Base-by-base conservation (phyloP, 1,140 invertebrate genomes). In the Tetragonula clypearis region DNA sequence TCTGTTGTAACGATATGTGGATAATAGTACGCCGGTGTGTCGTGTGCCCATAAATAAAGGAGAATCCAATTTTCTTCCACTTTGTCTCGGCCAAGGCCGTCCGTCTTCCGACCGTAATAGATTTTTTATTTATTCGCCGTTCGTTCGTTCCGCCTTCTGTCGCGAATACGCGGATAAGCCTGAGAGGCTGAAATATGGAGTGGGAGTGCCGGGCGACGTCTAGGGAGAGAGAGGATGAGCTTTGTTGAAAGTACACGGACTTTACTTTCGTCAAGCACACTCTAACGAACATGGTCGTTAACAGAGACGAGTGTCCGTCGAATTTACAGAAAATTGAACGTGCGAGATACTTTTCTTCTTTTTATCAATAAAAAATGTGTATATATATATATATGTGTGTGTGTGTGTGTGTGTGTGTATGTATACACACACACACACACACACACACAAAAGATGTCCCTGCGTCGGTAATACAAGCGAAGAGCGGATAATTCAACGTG, bases 1-100 rank as follows among this genome's bases (percentile, higher is more conserved):
- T 82, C 72, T 75, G 62, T 88, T 88, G 2, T 88, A 88, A 88
- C 82, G 73, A 87, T 77, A 76, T 69, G 65, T 83, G 35, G 62
- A 23, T 85, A 85, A 88, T 78, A 85, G 35, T 30, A n/a, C 21
- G 35, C 30, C 23, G 79, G 14, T 77, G 14, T 77, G 26, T 30
- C 73, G 55, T 26, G 9, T 74, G 21, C 53, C 26, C 73, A 71
- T 82, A 86, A 89, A 88, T 88, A 79, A 82, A 66, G 35, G 79
- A 35, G 41, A n/a, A 86, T 81, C 56, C n/a, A 88, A 85, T 88
- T 86, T 82, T 82, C 58, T 71, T 58, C 15, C 68, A 78, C n/a
- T 74, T 81, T 68, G 49, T 23, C 65, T 35, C 76, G 9, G 9
- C 26, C 73, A 87, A 30, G 49, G 41, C 49, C 62, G 76, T 77